Evolutionary conservation across 2,113 vertebrate species (phyloP), one percentile per base, ranked within the genome.

Genomic region (Chaenocephalus aceratus): DNA sequence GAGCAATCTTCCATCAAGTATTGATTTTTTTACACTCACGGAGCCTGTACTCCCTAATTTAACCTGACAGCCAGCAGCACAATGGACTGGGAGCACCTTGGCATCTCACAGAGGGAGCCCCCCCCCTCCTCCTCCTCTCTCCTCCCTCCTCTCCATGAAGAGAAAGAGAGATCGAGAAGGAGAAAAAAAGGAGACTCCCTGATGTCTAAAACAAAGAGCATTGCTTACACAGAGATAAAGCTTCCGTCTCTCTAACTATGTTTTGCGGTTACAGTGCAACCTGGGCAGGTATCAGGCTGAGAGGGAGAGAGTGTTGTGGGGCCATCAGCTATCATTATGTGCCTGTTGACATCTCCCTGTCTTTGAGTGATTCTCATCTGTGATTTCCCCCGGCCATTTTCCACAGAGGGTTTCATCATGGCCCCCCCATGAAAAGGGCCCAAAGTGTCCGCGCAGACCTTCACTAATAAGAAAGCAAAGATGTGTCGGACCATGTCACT

Each of bases 1-100:
- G 97, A 99, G 97, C 97, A 99, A 98, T 99, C 97, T 98, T 97
- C 97, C 98, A 98, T 99, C 97, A 98, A 97, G 97, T 98, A 99
- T 99, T 97, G 98, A 99, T 99, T 99, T 98, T 98, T 98, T 98
- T 99, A 99, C 97, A 99, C 97, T 98, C 96, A 96, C 96, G 91
- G 97, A 97, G 96, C 96, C 96, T 97, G 98, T 99, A 98, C 96
- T 98, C 97, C 96, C 97, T 99, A 99, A 99, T 99, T 99, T 99
- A 99, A 99, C 95, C 96, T 98, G 98, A 99, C 98, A 99, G 97
- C 96, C 96, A 95, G 97, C 95, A 96, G 96, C 97, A 98, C 97
- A 98, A 98, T 99, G 97, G 97, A 96, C 95, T 96, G 95, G 96
- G 96, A 99, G 97, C 96, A 98, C 96, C 97, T 97, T 97, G 96